Conservation (phyloP, 1,140 invertebrate species). For the Colletes gigas region DNA sequence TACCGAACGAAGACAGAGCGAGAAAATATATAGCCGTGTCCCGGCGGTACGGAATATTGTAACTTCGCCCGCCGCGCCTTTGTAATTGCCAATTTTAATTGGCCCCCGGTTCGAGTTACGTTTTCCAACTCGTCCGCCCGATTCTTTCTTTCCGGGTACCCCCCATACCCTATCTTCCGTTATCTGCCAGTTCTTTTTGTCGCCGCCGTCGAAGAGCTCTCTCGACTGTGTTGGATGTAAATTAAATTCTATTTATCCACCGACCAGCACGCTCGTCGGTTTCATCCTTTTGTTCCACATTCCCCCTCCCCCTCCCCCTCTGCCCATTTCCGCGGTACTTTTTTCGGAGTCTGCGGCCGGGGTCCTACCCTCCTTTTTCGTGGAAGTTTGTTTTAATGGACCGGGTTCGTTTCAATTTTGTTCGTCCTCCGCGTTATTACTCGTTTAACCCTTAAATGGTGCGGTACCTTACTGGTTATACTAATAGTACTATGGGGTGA, state of each 20-base stretch:
- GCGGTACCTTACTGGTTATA: no score
- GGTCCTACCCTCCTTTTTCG: not conserved
- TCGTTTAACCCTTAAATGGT: no score
- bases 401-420: not conserved
- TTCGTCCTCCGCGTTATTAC: not conserved
- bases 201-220: not conserved
- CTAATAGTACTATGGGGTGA: not conserved
- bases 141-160: not conserved
- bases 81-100: conserved; percentile 48
- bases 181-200: not conserved
- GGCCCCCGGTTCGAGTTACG: not conserved
- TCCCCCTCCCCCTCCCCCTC: not conserved
- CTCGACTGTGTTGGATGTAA: conserved; percentile 27
- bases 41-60: conserved; percentile 12
- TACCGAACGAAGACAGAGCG: not conserved
- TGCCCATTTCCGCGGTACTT: conserved; percentile 1
- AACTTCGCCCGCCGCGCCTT: not conserved
- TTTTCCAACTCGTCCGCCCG: not conserved
- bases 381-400: conserved; percentile 18
- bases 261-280: not conserved
- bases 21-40: not conserved
- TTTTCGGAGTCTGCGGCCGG: not conserved
- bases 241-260: conserved; percentile 45
- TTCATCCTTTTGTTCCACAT: not conserved
- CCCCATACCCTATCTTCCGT: not conserved